These are phyloP conservation scores for Deilephila elpenor DNA, from an alignment of 2,888 invertebrate genomes.

Conservation along the genomic window DNA sequence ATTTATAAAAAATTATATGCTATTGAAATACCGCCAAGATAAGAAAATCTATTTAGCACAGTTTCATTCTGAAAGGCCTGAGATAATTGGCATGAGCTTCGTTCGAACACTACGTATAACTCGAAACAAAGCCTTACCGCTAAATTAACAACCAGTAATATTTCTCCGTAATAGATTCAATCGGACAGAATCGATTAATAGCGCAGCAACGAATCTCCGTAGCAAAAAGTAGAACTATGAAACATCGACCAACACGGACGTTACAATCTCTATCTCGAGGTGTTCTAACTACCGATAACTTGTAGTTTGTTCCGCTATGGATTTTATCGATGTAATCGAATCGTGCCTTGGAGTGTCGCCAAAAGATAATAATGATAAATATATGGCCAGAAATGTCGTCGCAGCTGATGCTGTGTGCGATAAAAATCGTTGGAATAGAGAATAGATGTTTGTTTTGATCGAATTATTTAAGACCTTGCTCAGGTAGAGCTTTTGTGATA, in stretches of 20 bases:
- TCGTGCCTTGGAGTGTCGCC: slow-evolving; percentile 49
- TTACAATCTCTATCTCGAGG: slow-evolving; percentile 21
- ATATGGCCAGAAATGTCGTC: slow-evolving; percentile 32
- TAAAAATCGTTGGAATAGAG: slow-evolving; percentile 1
- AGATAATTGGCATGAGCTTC: too few species aligned
- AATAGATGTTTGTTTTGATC: not conserved
- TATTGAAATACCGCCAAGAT: too few species aligned
- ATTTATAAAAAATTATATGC: too few species aligned
- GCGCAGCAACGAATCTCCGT: not conserved
- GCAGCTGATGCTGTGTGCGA: slow-evolving; percentile 22
- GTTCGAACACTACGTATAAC: too few species aligned
- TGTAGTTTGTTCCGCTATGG: slow-evolving; percentile 32
- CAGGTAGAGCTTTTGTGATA: not conserved
- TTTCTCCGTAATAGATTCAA: too few species aligned
- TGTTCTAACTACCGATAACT: slow-evolving; percentile 31
- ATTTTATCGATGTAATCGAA: slow-evolving; percentile 43
- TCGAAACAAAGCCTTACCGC: too few species aligned
- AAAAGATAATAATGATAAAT: slow-evolving; percentile 48
- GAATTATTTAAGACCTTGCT: not conserved
- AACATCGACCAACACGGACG: slow-evolving; percentile 2
- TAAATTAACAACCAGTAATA: too few species aligned
- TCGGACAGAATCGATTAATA: not conserved
- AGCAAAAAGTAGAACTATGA: slow-evolving; percentile 3
- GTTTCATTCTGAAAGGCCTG: too few species aligned
- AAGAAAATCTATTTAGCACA: too few species aligned